phyloP scores from a whole-genome alignment of 2,888 invertebrate genomes.

The Agriotes lineatus region DNA sequence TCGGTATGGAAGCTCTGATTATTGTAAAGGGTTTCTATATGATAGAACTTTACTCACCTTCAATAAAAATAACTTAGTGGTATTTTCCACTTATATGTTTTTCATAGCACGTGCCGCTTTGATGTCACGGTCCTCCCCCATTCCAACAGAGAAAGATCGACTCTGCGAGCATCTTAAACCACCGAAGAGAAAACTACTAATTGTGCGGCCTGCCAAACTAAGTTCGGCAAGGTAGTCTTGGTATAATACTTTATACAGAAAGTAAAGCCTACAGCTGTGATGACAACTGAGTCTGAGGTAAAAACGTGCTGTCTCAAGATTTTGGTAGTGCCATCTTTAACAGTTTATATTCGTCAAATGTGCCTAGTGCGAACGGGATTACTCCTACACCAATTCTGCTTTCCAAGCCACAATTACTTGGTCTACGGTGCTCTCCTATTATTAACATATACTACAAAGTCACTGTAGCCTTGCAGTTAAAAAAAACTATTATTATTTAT shows the following conservation, averaged over 20 bases:
- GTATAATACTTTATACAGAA: conserved; percentile 68
- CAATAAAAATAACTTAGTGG: conserved; percentile 88
- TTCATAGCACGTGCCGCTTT: conserved; percentile 85
- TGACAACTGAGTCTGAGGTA: conserved; percentile 74
- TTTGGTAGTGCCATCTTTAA: conserved; percentile 72
- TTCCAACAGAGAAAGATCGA: conserved; percentile 86
- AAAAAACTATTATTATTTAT: too few relatives aligned
- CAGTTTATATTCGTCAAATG: conserved; percentile 78
- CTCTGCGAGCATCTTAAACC: conserved; percentile 78
- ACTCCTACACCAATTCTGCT: conserved; percentile 67
- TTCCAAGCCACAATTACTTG: too few relatives aligned
- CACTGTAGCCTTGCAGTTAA: too few relatives aligned
- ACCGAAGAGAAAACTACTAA: conserved; percentile 88
- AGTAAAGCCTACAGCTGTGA: conserved; percentile 66
- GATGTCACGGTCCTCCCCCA: conserved; percentile 91
- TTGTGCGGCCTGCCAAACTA: conserved; percentile 84
- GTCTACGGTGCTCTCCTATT: too few relatives aligned
- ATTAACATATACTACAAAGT: too few relatives aligned
- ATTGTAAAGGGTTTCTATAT: conserved; percentile 92
- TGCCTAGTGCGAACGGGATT: conserved; percentile 82
- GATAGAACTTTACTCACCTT: conserved; percentile 82
- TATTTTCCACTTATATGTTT: conserved; percentile 89
- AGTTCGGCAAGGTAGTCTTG: conserved; percentile 73
- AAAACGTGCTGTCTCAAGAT: conserved; percentile 67
- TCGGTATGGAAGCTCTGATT: conserved; percentile 83